A percentile compares a stretch with the other conserved stretches of the same genome.
phyloP scores from a whole-genome alignment of 1,140 invertebrate genomes.

The Araneus ventricosus region DNA sequence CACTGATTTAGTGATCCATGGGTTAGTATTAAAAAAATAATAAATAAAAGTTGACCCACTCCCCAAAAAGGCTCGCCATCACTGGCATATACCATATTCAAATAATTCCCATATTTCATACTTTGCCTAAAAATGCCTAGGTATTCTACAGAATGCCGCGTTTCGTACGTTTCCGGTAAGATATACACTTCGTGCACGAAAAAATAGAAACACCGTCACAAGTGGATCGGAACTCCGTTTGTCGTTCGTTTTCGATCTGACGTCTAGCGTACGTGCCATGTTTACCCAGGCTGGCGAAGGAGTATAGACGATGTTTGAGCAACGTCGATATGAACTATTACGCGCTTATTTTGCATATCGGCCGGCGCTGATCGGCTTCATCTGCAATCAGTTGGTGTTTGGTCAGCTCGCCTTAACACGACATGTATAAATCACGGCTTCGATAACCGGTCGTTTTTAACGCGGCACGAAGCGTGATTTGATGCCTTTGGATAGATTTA shows the following conservation, averaged over 20 bases:
- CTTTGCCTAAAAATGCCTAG: no score
- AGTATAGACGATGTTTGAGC: not conserved
- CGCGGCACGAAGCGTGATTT: not conserved
- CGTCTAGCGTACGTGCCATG: not conserved
- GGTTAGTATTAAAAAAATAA: no score
- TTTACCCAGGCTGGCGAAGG: not conserved
- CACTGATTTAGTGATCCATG: no score
- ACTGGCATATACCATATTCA: no score
- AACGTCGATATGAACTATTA: not conserved
- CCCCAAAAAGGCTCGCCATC: no score
- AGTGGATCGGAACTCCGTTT: not conserved
- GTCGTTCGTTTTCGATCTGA: not conserved
- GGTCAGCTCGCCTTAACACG: not conserved
- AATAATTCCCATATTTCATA: no score
- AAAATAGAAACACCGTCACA: no score
- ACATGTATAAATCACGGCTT: not conserved
- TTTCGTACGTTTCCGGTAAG: no score
- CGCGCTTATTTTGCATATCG: not conserved
- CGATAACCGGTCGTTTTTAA: not conserved
- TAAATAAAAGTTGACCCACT: no score
- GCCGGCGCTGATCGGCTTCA: not conserved
- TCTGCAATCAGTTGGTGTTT: not conserved
- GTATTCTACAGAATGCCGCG: no score
- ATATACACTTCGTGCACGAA: no score
- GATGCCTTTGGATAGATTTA: not conserved